phyloP scores from a whole-genome alignment of 2,888 invertebrate genomes.

The Masnerella sp. region DNA sequence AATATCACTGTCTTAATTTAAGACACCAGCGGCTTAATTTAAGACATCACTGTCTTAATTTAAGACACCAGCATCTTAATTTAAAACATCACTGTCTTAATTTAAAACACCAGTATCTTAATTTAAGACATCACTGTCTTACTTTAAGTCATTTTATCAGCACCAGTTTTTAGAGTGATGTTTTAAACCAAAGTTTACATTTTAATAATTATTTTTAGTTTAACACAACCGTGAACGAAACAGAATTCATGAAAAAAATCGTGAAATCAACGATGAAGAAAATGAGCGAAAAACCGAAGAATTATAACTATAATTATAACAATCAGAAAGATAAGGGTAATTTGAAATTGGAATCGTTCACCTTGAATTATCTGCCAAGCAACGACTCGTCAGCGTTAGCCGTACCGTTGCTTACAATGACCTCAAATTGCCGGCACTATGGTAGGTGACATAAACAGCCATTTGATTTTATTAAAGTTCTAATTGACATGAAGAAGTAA shows the following conservation, averaged over 20 bases:
- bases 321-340: slow-evolving; percentile 36
- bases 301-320: slow-evolving; percentile 44
- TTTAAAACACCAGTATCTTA: too few relatives aligned
- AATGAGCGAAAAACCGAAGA: slow-evolving; percentile 56
- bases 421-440: slow-evolving; percentile 57
- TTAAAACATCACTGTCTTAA: too few relatives aligned
- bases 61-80: too few relatives aligned
- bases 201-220: too few relatives aligned
- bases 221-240: slow-evolving; percentile 43
- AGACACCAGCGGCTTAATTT: too few relatives aligned
- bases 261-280: slow-evolving; percentile 53
- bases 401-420: slow-evolving; percentile 52
- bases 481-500: too few relatives aligned
- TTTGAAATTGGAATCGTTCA: slow-evolving; percentile 47
- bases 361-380: slow-evolving; percentile 50
- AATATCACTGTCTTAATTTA: too few relatives aligned
- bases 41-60: too few relatives aligned
- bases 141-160: too few relatives aligned
- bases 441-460: slow-evolving; percentile 45
- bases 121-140: too few relatives aligned
- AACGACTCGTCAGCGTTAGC: slow-evolving; percentile 45
- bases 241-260: slow-evolving; percentile 51
- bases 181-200: background rate
- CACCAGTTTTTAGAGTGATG: too few relatives aligned
- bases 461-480: slow-evolving; percentile 4